Evolutionary conservation across 2,797 vertebrate species (phyloP), one percentile per base, ranked within the genome.

Genomic region (Spinus olivaceus): DNA sequence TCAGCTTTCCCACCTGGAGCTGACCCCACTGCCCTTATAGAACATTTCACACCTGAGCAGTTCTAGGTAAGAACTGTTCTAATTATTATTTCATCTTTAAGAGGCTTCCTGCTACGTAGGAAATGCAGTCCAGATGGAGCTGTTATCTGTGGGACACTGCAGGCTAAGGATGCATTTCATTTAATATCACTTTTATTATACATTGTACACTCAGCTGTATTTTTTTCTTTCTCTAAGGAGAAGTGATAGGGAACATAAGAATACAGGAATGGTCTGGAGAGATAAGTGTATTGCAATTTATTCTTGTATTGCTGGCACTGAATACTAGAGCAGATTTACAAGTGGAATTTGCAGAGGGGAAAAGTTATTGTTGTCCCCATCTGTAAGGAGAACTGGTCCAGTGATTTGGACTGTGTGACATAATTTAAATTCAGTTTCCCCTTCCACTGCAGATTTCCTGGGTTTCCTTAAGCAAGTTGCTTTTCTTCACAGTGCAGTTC

Each of bases 201-300:
- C 59, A 14, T 71, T 24, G 2, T 71, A 50, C 5, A 7, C 77
- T 86, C 56, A n/a, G 67, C 67, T 82, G 28, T 66, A 67, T 51
- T 85, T 74, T 81, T 84, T 86, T 76, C 74, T 59, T 93, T 77
- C 66, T 92, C n/a, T 50, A 46, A 92, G 78, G 71, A 92, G 86
- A 86, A 87, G 72, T 53, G 83, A 90, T 90, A 86, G 81, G 54
- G 60, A 92, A 39, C 33, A 12, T 72, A 79, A 92, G 89, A 92
- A 81, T n/a, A 74, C 27, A 67, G 86, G 93, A 86, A 66, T 90
- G 83, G 81, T 87, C 57, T 94, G 69, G 27, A 74, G 92, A 92
- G 82, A 91, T 88, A 94, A 90, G 81, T 91, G 54, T 69, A 35
- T 71, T 91, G 77, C 91, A 92, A 22, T 94, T 94, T 91, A 81